Base-by-base conservation (phyloP, 2,797 vertebrate genomes). In the Melanotaenia maccullochi region DNA sequence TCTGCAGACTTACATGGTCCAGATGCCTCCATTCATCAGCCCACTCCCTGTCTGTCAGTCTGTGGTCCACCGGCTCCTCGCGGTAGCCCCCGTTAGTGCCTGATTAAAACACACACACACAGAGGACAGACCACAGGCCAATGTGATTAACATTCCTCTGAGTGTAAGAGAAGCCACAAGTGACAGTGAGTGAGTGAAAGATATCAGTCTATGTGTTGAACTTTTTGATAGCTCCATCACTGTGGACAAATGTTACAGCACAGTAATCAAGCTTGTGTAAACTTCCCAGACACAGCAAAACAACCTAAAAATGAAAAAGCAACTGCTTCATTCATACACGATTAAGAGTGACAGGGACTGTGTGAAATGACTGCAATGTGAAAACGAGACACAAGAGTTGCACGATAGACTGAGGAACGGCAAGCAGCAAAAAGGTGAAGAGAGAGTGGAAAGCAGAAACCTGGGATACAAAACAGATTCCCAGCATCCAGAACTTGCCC, bases 1-100 rank as follows among this genome's bases (percentile, higher is more conserved):
- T 84, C 76, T 69, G 12, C 68, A 77, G 44, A 80, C 97, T 97
- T 96, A 99, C 98, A 24, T 99, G 97, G 92, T 99, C 98, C 20
- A 99, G 95, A 93, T 99, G 97, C 90, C 99, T 97, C 98, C 98
- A 99, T 91, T 99, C 98, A 25, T 99, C 98, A 44, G 97, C 97
- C 98, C 98, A 99, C 90, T 99, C 98, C 81, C 98, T 93, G 92
- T 99, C 98, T 0, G 97, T 99, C 90, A 99, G 92, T 82, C 97
- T 96, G 91, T 99, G 98, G 90, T 99, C 98, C 84, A 99, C 97
- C 22, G 97, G 95, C 85, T 99, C 98, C 56, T 99, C 97, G 28
- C 97, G 97, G 94, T 97, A 99, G 55, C 96, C 95, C 73, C 97
- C 97, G 59, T 98, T 98, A 83, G 96, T 87, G 79, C 96, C 98